phyloP scores from a whole-genome alignment of 2,113 vertebrate species.

The Puntigrus tetrazona region DNA sequence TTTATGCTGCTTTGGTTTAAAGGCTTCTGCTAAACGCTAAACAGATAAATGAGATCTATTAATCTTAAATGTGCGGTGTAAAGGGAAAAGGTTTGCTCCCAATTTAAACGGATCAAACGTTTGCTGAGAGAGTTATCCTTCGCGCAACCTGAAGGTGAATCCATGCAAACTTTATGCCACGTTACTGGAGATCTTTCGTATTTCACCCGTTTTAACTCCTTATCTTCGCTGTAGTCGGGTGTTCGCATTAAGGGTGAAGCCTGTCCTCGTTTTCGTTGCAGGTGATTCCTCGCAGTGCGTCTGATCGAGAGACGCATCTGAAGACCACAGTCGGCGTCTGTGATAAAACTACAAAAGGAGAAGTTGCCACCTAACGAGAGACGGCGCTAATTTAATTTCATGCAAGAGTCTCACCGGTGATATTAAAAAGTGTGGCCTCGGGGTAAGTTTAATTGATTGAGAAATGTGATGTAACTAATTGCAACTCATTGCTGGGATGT shows the following conservation, averaged over 20 bases:
- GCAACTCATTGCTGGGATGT: slow-evolving; percentile 36
- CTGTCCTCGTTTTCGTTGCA: background rate
- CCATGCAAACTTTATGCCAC: background rate
- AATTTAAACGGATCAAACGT: background rate
- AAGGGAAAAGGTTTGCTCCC: slow-evolving; percentile 10
- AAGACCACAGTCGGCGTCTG: background rate
- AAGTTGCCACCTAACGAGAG: background rate
- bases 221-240: background rate
- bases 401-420: slow-evolving; percentile 37
- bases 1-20: background rate
- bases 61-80: slow-evolving; percentile 3
- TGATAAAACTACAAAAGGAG: slow-evolving; percentile 16
- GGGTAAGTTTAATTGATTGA: slow-evolving; percentile 45
- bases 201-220: background rate
- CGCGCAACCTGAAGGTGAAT: background rate
- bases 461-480: slow-evolving; percentile 53
- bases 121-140: background rate
- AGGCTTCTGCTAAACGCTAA: background rate
- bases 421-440: slow-evolving; percentile 34
- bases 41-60: background rate
- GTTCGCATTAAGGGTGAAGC: background rate
- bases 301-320: slow-evolving; percentile 1
- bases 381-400: slow-evolving; percentile 31
- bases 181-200: background rate
- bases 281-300: background rate